Evolutionary conservation across 2,888 invertebrate species (phyloP), one percentile per base, ranked within the genome.

Genomic region (Heliconius sara): DNA sequence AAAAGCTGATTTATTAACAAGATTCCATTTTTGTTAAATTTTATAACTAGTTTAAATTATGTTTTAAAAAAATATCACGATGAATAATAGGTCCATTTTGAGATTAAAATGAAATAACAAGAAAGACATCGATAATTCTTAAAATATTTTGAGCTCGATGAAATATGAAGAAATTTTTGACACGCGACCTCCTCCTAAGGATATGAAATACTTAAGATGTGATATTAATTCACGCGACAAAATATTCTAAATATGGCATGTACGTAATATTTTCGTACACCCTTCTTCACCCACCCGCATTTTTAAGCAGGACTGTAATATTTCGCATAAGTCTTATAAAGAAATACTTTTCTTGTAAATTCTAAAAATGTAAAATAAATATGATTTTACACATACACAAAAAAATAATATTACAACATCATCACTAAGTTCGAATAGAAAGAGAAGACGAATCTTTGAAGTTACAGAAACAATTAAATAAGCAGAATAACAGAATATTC

Each of bases 141-240:
- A 25, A 68, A 68, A 68, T 68, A 43, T 68, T 68, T 43, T 2
- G n/a, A 43, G 13, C 39, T n/a, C 39, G 25, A 65, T 84, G 85
- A 80, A 85, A 85, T 88, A 87, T 88, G 82, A 84, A 83, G 87
- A 86, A 87, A 89, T 89, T 87, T 85, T 84, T 85, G 85, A 85
- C 85, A 85, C 86, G 85, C 84, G 84, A 84, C 85, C 86, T 85
- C 87, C 84, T 86, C 84, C 86, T 77, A 86, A 87, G 87, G 84
- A 87, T 86, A 86, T 87, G 91, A 91, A 92, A 95, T 94, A 86
- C 88, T 85, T 80, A 87, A 87, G 88, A 90, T 89, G 89, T 85
- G 89, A 86, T 85, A 87, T 86, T 91, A 92, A 93, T 93, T 92
- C 91, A 92, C 88, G 92, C 93, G 91, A 88, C 89, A 39, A 89